phyloP scores from a whole-genome alignment of 2,888 invertebrate species.

The Dorcus hopei region DNA sequence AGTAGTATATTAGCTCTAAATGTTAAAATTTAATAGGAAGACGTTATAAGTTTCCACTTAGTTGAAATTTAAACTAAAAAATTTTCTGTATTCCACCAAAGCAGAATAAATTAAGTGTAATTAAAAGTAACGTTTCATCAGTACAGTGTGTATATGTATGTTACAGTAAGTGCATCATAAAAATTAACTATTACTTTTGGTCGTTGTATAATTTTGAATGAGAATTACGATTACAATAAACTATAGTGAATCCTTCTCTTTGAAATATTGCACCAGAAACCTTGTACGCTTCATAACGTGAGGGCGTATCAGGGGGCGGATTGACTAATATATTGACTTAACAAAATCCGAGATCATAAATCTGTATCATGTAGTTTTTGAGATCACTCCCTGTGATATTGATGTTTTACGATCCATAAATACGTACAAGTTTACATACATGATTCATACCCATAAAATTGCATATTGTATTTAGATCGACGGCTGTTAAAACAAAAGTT shows the following conservation, averaged over 20 bases:
- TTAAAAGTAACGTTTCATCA: too few relatives aligned
- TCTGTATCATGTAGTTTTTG: constrained; percentile 14
- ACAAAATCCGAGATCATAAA: constrained; percentile 23
- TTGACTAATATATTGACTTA: constrained; percentile 33
- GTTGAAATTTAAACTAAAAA: too few relatives aligned
- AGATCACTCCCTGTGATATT: constrained; percentile 10
- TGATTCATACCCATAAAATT: constrained; percentile 14
- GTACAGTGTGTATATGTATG: too few relatives aligned
- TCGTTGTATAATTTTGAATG: neutral
- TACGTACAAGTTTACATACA: constrained; percentile 12
- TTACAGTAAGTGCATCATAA: too few relatives aligned
- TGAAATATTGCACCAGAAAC: constrained; percentile 14
- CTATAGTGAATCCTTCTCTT: neutral
- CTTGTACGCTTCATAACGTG: neutral
- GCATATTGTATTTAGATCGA: constrained; percentile 12
- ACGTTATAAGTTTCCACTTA: too few relatives aligned
- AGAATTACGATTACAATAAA: constrained; percentile 8
- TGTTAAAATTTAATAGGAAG: too few relatives aligned
- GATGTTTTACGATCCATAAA: constrained; percentile 17
- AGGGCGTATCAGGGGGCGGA: constrained; percentile 27
- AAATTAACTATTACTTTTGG: neutral
- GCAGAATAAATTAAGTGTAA: too few relatives aligned
- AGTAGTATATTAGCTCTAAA: too few relatives aligned
- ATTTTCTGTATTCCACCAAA: too few relatives aligned
- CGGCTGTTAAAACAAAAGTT: constrained; percentile 4